phyloP scores from a whole-genome alignment of 2,797 vertebrate genomes.

The Neosalanx taihuensis region DNA sequence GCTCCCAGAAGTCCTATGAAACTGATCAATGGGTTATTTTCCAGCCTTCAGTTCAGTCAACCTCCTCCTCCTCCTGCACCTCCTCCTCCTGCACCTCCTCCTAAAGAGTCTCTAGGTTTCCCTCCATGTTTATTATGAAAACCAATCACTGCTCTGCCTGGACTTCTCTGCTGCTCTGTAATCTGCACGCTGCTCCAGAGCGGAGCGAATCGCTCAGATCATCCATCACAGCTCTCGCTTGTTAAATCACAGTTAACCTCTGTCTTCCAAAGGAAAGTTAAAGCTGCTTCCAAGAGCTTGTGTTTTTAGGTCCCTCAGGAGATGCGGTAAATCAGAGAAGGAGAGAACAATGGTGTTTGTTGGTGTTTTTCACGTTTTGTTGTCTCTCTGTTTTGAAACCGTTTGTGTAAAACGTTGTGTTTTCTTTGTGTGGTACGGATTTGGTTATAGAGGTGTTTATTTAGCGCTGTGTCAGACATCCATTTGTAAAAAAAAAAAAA shows the following conservation, averaged over 20 bases:
- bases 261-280: slow-evolving; percentile 19
- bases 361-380: not conserved
- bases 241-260: slow-evolving; percentile 40
- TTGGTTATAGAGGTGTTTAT: no score
- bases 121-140: slow-evolving; percentile 56
- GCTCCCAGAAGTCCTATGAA: slow-evolving; percentile 56
- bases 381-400: not conserved
- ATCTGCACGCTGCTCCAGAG: slow-evolving; percentile 24
- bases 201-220: slow-evolving; percentile 41
- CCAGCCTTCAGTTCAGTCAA: slow-evolving; percentile 22
- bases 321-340: not conserved
- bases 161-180: slow-evolving; percentile 29
- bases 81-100: no score
- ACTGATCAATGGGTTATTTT: slow-evolving; percentile 61
- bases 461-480: no score
- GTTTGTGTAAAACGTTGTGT: not conserved
- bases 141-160: slow-evolving; percentile 57
- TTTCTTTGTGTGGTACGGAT: not conserved
- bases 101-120: slow-evolving; percentile 36
- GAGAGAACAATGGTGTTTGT: not conserved
- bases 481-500: no score
- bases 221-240: slow-evolving; percentile 45
- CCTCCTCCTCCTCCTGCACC: not conserved
- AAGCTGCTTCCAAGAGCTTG: slow-evolving; percentile 1
- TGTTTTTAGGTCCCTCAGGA: not conserved